These are phyloP conservation scores for Sciurus vulgaris DNA, from an alignment of 2,797 vertebrate species.

Conservation along the genomic window DNA sequence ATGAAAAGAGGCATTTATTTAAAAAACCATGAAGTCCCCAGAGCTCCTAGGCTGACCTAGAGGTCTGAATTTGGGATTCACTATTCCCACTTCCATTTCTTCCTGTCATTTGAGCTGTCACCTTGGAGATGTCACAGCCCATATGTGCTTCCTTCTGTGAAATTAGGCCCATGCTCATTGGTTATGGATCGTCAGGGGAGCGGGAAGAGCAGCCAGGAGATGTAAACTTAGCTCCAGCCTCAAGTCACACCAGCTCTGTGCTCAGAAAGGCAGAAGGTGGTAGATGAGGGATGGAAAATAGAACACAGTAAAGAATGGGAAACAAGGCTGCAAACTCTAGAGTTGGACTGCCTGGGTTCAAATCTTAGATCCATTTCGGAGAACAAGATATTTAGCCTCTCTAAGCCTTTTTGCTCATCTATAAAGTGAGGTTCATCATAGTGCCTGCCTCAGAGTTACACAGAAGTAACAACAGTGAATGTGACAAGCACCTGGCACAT, in stretches of 20 bases:
- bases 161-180: constrained; percentile 31
- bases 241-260: background rate
- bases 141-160: constrained; percentile 71
- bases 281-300: background rate
- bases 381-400: background rate
- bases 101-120: constrained; percentile 48
- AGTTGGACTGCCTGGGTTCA: background rate
- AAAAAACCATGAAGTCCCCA: background rate
- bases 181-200: constrained; percentile 38
- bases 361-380: background rate
- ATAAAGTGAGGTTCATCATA: background rate
- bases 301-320: background rate
- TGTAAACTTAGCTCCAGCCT: background rate
- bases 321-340: background rate
- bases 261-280: background rate
- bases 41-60: background rate
- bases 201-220: background rate
- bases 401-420: background rate
- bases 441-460: background rate
- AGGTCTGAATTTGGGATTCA: constrained; percentile 35
- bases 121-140: constrained; percentile 63
- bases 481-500: background rate
- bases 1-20: constrained; percentile 62
- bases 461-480: background rate
- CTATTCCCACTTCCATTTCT: constrained; percentile 58